Conservation (phyloP, 2,113 vertebrate genomes). For the Thunnus maccoyii region DNA sequence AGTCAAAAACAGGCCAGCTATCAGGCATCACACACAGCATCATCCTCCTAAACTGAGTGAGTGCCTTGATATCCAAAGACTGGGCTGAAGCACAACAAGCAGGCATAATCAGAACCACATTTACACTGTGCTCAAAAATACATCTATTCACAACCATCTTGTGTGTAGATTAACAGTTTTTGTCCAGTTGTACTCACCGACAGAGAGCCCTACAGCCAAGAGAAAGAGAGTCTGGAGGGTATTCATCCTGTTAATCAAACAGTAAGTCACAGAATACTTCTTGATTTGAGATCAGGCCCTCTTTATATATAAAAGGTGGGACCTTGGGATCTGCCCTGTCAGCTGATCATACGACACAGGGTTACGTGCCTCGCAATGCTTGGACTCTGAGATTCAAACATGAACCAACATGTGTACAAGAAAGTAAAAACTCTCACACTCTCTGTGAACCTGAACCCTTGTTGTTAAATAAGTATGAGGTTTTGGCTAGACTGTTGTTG, state of each 20-base stretch:
- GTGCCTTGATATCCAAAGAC: conserved; percentile 44
- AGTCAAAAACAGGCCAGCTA: conserved; percentile 84
- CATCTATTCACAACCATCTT: background rate
- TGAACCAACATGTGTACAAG: conserved; percentile 27
- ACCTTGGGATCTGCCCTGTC: conserved; percentile 26
- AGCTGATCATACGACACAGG: conserved; percentile 51
- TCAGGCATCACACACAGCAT: conserved; percentile 85
- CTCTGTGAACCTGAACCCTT: background rate
- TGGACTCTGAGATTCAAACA: background rate
- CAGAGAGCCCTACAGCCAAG: conserved; percentile 59
- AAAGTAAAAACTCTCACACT: conserved; percentile 27
- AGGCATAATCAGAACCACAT: background rate
- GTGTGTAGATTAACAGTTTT: background rate
- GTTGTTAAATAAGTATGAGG: background rate
- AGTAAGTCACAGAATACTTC: background rate
- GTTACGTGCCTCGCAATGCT: conserved; percentile 19
- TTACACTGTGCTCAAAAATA: background rate
- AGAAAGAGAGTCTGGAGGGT: conserved; percentile 55
- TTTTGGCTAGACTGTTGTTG: background rate
- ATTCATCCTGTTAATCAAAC: conserved; percentile 65
- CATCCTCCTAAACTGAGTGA: conserved; percentile 85
- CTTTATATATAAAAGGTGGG: conserved; percentile 51
- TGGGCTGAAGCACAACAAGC: conserved; percentile 57
- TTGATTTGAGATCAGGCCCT: background rate
- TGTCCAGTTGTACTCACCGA: conserved; percentile 67